A percentile compares a stretch with the other conserved stretches of the same genome.
These are phyloP conservation scores for Mantis religiosa DNA, from an alignment of 2,888 invertebrate species.

Conservation along the genomic window DNA sequence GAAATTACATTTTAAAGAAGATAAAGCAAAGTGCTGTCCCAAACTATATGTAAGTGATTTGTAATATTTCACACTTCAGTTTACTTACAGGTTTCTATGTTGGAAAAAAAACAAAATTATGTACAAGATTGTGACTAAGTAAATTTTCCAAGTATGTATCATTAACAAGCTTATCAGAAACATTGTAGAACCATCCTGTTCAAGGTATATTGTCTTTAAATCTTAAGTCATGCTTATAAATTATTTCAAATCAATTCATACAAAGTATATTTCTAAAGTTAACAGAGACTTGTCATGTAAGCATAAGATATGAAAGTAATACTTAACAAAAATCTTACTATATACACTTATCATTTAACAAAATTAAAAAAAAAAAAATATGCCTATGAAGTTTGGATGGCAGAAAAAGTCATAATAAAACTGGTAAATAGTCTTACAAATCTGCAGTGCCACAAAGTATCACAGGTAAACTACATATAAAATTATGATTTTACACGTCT, in stretches of 20 bases:
- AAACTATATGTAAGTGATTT: no score
- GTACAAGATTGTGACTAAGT: no score
- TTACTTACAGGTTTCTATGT: no score
- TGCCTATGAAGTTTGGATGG: neutral
- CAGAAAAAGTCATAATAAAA: neutral
- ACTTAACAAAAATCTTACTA: neutral
- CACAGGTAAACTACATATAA: neutral
- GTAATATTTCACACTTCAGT: no score
- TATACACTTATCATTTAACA: neutral
- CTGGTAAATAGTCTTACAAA: neutral
- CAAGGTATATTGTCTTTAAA: neutral
- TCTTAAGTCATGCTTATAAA: neutral
- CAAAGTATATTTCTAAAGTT: neutral
- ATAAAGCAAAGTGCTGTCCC: no score
- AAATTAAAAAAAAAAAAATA: neutral
- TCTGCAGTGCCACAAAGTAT: neutral
- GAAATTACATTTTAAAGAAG: no score
- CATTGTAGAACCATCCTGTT: no score
- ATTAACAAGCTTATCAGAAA: no score
- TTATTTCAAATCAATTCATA: neutral
- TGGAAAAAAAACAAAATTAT: no score
- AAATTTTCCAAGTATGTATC: no score
- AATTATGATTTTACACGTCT: neutral
- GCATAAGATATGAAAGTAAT: neutral
- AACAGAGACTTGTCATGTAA: neutral